Base-by-base conservation (phyloP, 1,140 invertebrate species). In the Danaus plexippus region DNA sequence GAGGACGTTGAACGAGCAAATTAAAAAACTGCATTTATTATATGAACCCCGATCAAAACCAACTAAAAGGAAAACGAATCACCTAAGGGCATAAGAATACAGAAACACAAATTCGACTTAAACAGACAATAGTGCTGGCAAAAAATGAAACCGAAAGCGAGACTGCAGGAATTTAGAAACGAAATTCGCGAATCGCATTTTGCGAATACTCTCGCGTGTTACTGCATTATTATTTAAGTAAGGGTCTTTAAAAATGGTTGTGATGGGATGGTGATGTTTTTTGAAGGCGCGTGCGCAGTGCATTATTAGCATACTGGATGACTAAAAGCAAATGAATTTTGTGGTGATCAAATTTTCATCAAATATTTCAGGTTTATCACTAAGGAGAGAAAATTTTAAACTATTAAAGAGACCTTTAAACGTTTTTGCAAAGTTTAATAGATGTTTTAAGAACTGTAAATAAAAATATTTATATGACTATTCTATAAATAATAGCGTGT, bases 141-240 rank as follows among this genome's bases (percentile, higher is more conserved):
- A 85, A 86, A 82, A 83, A 76, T 69, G 62, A 72, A 69, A 58
- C 52, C 66, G 72, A 74, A 64, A 64, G 63, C 61, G 59, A 65
- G 64, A 47, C 53, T 64, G 52, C 58, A 64, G 74, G 84, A 82
- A 87, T 87, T 87, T 77, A 74, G 74, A 78, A 79, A 76, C 77
- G 75, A 82, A 83, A 86, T 81, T 82, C 79, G 75, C 54, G 78
- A 78, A 87, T 87, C 76, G 81, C 84, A 87, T 85, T 84, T 85
- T 76, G 77, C 70, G 79, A 77, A 87, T 87, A 75, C 69, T 80
- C 73, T 87, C 81, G 84, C 84, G 81, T 87, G 84, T 87, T 87
- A 85, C 77, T 85, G 81, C 84, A 87, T 85, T 87, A 87, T 87
- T 87, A 85, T 85, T 85, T 81, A 83, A 85, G 80, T 72, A 80